Evolutionary conservation across 2,113 vertebrate genomes (phyloP), one percentile per base, ranked within the genome.

Genomic region (Hymenochirus boettgeri): DNA sequence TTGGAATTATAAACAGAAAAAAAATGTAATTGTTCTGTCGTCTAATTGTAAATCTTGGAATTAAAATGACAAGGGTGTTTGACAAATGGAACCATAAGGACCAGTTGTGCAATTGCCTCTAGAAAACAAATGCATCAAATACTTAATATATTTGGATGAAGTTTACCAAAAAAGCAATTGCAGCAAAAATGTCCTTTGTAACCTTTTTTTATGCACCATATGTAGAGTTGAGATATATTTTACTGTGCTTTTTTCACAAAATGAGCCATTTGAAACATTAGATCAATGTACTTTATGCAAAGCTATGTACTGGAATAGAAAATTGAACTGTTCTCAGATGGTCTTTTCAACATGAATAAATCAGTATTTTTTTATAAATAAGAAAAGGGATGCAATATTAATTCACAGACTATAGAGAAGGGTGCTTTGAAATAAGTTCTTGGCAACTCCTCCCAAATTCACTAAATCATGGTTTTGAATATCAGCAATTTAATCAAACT

Each of bases 41-140:
- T 26, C 62, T 66, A 12, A 62, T 72, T 77, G 61, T 75, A 72
- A 72, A 70, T 56, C 69, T 17, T 11, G 27, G 61, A 48, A 74
- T 71, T 63, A 58, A 50, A 35, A 8, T 21, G 60, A 52, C 12
- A 48, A 15, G 26, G 42, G 18, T 35, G 37, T 19, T 52, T 61
- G 72, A 54, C 18, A 70, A 65, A 56, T 65, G 55, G 42, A 74
- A 8, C 4, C 13, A 0, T 42, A 19, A 19, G 66, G 35, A 1
- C 21, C 46, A 66, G 54, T 57, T 52, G 59, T 23, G 72, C 57
- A 5, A 27, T 35, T 60, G 62, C 18, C 65, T 70, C 29, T 50
- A 47, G 19, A 23, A 42, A 74, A 64, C 9, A 2, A 42, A 17
- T 17, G 2, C 17, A 9, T 53, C 7, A 7, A 62, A 21, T 11